Evolutionary conservation across 2,888 invertebrate genomes (phyloP), one percentile per base, ranked within the genome.

Genomic region (Megalurothrips usitatus): DNA sequence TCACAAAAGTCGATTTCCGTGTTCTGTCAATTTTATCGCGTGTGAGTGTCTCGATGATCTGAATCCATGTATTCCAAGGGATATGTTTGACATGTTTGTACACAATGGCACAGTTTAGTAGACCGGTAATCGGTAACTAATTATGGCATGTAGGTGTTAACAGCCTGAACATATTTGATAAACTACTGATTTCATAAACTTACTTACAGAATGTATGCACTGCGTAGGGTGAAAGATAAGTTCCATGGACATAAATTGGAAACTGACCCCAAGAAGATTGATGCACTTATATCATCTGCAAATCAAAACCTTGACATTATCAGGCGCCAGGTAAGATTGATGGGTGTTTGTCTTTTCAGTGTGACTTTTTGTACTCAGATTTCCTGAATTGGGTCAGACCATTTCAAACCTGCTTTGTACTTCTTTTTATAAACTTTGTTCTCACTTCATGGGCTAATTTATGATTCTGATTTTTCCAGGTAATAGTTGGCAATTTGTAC

Each of bases 151-250:
- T 6, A 43, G 2, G 34, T 43, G n/a, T n/a, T 52, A 2, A 52
- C 49, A 49, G 9, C 14, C 14, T 49, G 6, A 17, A 12, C 19
- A 58, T 58, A 6, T 19, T 19, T 1, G 0, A 6, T 1, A n/a
- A 17, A 58, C 58, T 17, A 58, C 0, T 58, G 58, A 6, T 58
- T 17, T 58, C 6, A 17, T 58, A 17, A 0, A 58, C 17, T 58
- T 17, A 14, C 58, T 58, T 58, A 12, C 68, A 75, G 68, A 26
- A 75, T 75, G 68, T 75, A 75, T 75, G 68, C 68, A 23, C 68
- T 75, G 1, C 68, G 68, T 12, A 75, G 26, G 23, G 68, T 75
- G 9, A 75, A 75, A 26, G 68, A 75, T 26, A 12, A 75, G 12
- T 75, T 75, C 12, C 8, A 12, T 12, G 26, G 10, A 26, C 9